Conservation (phyloP, 1,140 invertebrate species). For the Plutomurus gul region DNA sequence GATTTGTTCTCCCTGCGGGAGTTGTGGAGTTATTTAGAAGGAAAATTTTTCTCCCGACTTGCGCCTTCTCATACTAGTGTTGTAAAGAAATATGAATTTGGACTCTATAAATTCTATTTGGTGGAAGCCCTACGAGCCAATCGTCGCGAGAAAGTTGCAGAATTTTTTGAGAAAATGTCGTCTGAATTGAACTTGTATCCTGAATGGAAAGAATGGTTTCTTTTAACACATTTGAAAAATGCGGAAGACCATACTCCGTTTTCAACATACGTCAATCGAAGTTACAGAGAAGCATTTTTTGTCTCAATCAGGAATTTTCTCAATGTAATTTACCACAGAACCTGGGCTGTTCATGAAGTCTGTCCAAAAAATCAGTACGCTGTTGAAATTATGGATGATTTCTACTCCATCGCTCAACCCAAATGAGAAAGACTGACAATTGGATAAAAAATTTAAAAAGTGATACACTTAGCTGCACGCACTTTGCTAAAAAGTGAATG, state of each 20-base stretch:
- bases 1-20: slow-evolving; percentile 52
- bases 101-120: slow-evolving; percentile 53
- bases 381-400: slow-evolving; percentile 54
- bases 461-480: too few relatives aligned
- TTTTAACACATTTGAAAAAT: slow-evolving; percentile 48
- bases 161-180: slow-evolving; percentile 54
- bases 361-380: slow-evolving; percentile 53
- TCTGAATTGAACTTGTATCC: slow-evolving; percentile 44
- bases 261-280: slow-evolving; percentile 47
- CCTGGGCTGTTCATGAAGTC: slow-evolving; percentile 51
- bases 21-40: slow-evolving; percentile 53
- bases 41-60: slow-evolving; percentile 51
- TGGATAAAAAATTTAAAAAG: too few relatives aligned
- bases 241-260: slow-evolving; percentile 43
- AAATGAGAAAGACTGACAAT: slow-evolving; percentile 31
- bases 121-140: slow-evolving; percentile 49
- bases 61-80: slow-evolving; percentile 49
- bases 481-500: too few relatives aligned
- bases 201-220: slow-evolving; percentile 54
- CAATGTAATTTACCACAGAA: slow-evolving; percentile 53
- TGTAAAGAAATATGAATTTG: slow-evolving; percentile 54
- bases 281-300: slow-evolving; percentile 53
- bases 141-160: slow-evolving; percentile 49
- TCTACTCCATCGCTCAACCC: slow-evolving; percentile 53
- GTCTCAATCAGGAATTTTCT: slow-evolving; percentile 53